Evolutionary conservation across 2,797 vertebrate species (phyloP).

Genomic region (Coregonus sp.): DNA sequence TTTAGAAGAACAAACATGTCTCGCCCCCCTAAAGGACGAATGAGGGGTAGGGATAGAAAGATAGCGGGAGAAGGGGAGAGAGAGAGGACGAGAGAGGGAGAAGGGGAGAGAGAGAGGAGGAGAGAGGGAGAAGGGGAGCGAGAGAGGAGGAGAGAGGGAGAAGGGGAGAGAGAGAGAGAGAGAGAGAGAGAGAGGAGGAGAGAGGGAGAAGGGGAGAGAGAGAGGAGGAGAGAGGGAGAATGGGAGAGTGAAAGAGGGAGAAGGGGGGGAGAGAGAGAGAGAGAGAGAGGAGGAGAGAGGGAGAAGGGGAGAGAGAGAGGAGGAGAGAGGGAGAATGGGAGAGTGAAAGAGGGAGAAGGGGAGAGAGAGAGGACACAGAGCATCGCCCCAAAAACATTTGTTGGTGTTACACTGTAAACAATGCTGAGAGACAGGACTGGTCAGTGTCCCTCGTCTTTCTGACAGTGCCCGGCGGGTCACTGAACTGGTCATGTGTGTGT

Average conservation of each 20-base stretch:
- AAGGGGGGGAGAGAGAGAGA: no score
- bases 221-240: no score
- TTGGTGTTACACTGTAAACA: slow-evolving; percentile 50
- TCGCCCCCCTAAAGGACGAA: background rate
- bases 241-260: no score
- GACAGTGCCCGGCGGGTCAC: slow-evolving; percentile 48
- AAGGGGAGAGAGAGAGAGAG: no score
- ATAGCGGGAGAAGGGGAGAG: background rate
- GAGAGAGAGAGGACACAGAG: background rate
- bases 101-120: no score
- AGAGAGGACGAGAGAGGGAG: background rate
- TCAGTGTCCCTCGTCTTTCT: slow-evolving; percentile 42
- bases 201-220: no score
- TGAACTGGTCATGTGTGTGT: background rate
- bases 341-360: slow-evolving; percentile 33
- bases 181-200: no score
- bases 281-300: no score
- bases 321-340: background rate
- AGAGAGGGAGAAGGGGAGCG: no score
- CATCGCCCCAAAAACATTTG: slow-evolving; percentile 38
- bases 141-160: no score
- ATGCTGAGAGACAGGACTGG: slow-evolving; percentile 61
- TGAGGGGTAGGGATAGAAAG: background rate
- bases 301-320: no score
- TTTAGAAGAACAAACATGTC: slow-evolving; percentile 47